Evolutionary conservation across 30 jellyfish, hydroid and myxozoan species (phyloP).

Genomic region (Turritopsis dohrnii): DNA sequence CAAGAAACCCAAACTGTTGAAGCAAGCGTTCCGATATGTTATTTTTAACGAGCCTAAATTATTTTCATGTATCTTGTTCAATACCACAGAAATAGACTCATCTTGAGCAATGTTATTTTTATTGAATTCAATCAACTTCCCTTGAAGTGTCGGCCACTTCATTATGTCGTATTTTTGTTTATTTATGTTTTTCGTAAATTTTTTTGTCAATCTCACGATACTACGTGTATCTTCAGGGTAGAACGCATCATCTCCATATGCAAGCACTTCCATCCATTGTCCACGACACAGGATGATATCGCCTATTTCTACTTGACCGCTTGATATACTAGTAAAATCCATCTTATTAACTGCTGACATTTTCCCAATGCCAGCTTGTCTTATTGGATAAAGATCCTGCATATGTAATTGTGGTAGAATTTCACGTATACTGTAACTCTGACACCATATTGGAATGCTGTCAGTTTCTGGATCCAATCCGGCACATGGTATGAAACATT

Average conservation of each 20-base stretch:
- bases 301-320: background rate
- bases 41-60: background rate
- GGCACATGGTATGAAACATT: too few relatives aligned
- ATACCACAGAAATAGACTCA: background rate
- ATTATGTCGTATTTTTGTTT: background rate
- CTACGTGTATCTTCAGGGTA: background rate
- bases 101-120: background rate
- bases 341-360: background rate
- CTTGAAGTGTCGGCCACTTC: constrained; percentile 10
- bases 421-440: background rate
- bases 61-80: background rate
- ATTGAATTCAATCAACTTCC: background rate
- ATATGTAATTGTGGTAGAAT: background rate
- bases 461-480: too few relatives aligned
- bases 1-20: constrained; percentile 1
- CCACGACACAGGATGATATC: constrained; percentile 5
- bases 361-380: background rate
- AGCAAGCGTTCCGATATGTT: background rate
- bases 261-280: background rate
- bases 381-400: background rate
- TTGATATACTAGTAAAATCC: background rate
- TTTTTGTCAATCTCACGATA: background rate
- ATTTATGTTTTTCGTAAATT: background rate
- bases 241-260: constrained; percentile 2
- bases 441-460: background rate